phyloP scores from a whole-genome alignment of 2,797 vertebrate genomes.

The Tachyglossus aculeatus region DNA sequence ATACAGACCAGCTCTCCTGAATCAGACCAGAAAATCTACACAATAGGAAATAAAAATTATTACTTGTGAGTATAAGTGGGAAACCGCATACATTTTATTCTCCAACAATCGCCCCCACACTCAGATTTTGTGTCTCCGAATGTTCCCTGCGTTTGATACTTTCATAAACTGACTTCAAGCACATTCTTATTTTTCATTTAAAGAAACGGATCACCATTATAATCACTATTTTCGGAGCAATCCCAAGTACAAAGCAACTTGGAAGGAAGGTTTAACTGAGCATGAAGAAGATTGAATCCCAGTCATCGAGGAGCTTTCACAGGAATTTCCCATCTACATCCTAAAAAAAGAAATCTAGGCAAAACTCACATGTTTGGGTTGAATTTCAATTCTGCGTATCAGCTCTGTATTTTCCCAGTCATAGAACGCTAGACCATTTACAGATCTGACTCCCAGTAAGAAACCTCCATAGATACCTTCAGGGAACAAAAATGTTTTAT shows the following conservation, averaged over 20 bases:
- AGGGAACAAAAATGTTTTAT: conserved; percentile 9
- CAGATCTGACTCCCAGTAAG: conserved; percentile 91
- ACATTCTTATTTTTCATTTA: no score
- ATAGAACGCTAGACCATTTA: conserved; percentile 96
- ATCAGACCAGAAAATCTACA: conserved; percentile 98
- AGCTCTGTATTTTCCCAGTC: conserved; percentile 98
- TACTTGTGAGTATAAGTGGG: background rate
- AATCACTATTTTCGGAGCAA: background rate
- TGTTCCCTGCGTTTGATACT: background rate
- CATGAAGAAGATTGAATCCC: background rate
- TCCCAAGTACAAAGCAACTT: background rate
- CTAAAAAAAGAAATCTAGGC: background rate
- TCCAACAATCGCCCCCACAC: background rate
- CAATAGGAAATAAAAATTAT: conserved; percentile 24
- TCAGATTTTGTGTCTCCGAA: background rate
- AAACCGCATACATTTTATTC: conserved; percentile 1
- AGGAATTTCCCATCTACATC: background rate
- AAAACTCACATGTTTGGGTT: conserved; percentile 91
- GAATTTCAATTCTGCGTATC: conserved; percentile 97
- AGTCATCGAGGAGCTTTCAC: background rate
- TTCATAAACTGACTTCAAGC: no score
- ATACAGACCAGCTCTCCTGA: conserved; percentile 98
- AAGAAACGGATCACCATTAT: no score
- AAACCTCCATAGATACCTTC: conserved; percentile 97
- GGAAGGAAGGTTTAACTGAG: background rate